Percentiles rank a stretch among this genome's conserved stretches.
Conservation (phyloP, 2,113 vertebrate species). For the Ardeotis arabs region DNA sequence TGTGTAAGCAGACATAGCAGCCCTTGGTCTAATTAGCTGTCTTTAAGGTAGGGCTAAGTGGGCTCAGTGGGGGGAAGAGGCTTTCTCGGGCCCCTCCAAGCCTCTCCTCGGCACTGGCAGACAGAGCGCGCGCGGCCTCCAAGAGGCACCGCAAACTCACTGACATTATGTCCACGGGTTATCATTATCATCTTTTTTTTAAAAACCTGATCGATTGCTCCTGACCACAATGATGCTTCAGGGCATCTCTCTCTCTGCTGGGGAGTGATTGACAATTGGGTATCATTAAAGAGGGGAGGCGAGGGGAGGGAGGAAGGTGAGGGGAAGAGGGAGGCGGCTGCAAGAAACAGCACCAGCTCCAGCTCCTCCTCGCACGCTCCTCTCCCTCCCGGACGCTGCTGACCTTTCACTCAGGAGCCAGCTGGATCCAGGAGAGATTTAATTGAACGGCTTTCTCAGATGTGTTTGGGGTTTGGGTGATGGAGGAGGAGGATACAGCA, state of each 20-base stretch:
- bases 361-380: slow-evolving; percentile 53
- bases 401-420: slow-evolving; percentile 97
- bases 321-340: background rate
- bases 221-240: slow-evolving; percentile 87
- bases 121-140: slow-evolving; percentile 38
- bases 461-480: slow-evolving; percentile 87
- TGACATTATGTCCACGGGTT: slow-evolving; percentile 93
- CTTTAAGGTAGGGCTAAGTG: slow-evolving; percentile 72
- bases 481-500: slow-evolving; percentile 58
- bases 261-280: slow-evolving; percentile 91
- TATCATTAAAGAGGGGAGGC: slow-evolving; percentile 85
- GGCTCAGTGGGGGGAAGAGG: slow-evolving; percentile 62
- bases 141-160: slow-evolving; percentile 78
- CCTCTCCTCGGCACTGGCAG: slow-evolving; percentile 46
- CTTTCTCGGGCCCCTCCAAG: slow-evolving; percentile 52
- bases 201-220: slow-evolving; percentile 86
- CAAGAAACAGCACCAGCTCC: background rate
- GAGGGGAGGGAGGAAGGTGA: background rate
- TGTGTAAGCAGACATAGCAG: slow-evolving; percentile 18
- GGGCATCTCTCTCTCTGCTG: slow-evolving; percentile 87
- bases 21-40: slow-evolving; percentile 67
- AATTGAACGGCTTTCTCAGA: slow-evolving; percentile 95
- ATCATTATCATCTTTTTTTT: slow-evolving; percentile 88
- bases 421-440: slow-evolving; percentile 92
- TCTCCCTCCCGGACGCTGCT: slow-evolving; percentile 87